Evolutionary conservation across 2,113 vertebrate genomes (phyloP).

Genomic region (Psephotus haematonotus): DNA sequence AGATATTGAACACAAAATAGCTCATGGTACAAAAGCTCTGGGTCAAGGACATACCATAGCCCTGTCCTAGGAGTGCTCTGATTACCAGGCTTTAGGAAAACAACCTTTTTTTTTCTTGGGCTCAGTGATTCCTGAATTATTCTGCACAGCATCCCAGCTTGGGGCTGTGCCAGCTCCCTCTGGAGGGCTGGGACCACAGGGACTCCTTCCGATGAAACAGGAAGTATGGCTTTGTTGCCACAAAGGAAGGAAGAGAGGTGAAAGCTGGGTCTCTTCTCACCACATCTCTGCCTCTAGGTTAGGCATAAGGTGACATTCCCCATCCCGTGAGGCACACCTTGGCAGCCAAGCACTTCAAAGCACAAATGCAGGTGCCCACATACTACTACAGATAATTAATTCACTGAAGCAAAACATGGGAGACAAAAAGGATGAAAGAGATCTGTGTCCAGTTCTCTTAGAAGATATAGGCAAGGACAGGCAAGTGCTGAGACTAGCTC

Average conservation of each 20-base stretch:
- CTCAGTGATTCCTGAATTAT: not conserved
- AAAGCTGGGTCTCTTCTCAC: not conserved
- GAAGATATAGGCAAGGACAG: not conserved
- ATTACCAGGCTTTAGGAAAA: not conserved
- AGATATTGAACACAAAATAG: not conserved
- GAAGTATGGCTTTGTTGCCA: not conserved
- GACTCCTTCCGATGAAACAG: not conserved
- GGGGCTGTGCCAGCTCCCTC: not conserved
- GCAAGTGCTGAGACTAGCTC: not conserved
- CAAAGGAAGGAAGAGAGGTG: not conserved
- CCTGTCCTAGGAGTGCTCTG: not conserved
- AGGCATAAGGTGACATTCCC: not conserved
- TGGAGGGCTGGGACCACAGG: not conserved
- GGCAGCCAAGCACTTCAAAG: not conserved
- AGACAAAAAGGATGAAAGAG: not conserved
- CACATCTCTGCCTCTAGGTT: not conserved
- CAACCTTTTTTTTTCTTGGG: not conserved
- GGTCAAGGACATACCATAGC: not conserved
- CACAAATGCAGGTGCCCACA: not conserved
- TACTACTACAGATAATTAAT: not conserved
- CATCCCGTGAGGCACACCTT: not conserved
- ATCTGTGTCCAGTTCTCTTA: not conserved
- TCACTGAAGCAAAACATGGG: not conserved
- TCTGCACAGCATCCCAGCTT: not conserved
- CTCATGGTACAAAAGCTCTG: not conserved